phyloP scores from a whole-genome alignment of 2,113 vertebrate genomes.

The Sterrhoptilus dennistouni region DNA sequence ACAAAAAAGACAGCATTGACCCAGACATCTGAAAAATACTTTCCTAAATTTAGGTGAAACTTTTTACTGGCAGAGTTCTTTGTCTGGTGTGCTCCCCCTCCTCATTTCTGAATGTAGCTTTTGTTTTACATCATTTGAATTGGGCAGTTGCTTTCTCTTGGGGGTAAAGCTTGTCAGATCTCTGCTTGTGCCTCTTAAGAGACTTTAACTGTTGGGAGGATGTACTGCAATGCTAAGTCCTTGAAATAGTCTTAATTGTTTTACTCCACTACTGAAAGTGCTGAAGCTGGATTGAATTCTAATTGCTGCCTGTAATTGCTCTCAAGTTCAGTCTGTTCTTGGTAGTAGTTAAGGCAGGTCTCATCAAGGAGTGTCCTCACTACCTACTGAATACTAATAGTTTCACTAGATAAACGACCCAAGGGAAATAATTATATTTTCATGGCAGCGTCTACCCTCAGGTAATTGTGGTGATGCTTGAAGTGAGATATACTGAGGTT shows the following conservation, averaged over 20 bases:
- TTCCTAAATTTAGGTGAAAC: background rate
- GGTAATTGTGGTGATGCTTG: background rate
- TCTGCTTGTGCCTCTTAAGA: background rate
- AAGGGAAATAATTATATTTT: background rate
- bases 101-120: background rate
- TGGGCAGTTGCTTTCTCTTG: background rate
- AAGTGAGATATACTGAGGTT: background rate
- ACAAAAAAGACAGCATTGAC: background rate
- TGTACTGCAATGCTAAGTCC: background rate
- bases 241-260: background rate
- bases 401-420: background rate
- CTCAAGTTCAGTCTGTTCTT: background rate
- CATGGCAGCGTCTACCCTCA: background rate
- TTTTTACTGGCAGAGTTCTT: background rate
- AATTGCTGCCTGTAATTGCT: background rate
- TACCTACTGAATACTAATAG: background rate
- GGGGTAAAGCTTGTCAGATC: background rate
- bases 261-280: background rate
- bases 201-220: background rate
- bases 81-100: background rate
- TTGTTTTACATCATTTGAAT: accelerated
- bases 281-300: background rate
- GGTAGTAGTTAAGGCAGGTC: background rate
- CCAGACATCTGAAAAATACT: background rate
- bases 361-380: background rate